These are phyloP conservation scores for Caenorhabditis parvicauda DNA, from an alignment of 2,888 invertebrate species.

Conservation along the genomic window DNA sequence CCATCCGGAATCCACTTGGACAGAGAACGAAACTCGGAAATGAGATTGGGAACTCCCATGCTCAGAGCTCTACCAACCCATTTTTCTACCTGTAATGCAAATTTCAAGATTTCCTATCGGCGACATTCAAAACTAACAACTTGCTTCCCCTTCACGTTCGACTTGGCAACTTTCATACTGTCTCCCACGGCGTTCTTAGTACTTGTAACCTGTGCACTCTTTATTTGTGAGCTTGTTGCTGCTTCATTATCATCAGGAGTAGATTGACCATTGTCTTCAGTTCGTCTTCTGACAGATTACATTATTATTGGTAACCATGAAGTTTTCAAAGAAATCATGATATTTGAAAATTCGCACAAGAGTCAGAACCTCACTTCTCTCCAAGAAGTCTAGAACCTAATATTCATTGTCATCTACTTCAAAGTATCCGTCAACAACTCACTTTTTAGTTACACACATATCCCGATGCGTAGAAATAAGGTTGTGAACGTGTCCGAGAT, in stretches of 20 bases:
- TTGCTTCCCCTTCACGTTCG: conserved; percentile 1
- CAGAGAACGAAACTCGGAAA: conserved; percentile 39
- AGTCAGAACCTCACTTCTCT: too few species aligned
- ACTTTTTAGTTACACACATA: conserved; percentile 19
- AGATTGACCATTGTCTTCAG: background rate
- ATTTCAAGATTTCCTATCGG: background rate
- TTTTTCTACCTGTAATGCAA: conserved; percentile 22
- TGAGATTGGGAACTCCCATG: conserved; percentile 31
- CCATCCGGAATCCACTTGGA: conserved; percentile 41
- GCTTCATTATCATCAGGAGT: background rate
- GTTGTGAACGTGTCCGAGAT: too few species aligned
- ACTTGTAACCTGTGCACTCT: too few species aligned
- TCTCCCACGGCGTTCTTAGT: background rate
- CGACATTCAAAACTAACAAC: background rate
- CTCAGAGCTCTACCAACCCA: conserved; percentile 38
- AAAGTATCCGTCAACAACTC: too few species aligned
- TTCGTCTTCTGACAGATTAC: background rate
- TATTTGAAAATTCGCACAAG: too few species aligned
- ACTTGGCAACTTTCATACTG: conserved; percentile 5
- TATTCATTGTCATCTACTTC: too few species aligned
- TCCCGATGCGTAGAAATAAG: too few species aligned
- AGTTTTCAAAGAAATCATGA: too few species aligned
- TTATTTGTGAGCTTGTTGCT: too few species aligned
- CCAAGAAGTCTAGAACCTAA: too few species aligned
- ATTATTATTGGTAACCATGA: too few species aligned